Evolutionary conservation across 1,140 invertebrate genomes (phyloP), one percentile per base, ranked within the genome.

Genomic region (Atta cephalotes): DNA sequence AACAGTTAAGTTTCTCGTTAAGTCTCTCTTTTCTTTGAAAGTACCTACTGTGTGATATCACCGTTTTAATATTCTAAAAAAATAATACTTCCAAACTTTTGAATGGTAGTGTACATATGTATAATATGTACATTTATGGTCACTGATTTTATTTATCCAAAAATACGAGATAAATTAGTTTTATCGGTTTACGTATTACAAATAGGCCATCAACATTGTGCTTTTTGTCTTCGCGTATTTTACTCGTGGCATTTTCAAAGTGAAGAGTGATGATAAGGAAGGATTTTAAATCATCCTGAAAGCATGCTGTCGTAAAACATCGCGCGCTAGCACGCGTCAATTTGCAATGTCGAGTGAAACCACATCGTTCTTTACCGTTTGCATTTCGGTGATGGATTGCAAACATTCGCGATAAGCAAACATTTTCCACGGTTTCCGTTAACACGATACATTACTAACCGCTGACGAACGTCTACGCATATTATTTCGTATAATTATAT

Each of bases 271-370:
- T 74, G 80, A 84, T 84, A 84, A 84, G 70, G 70, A 84, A 63
- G 80, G 80, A 84, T 84, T 84, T 84, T 74, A 76, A 84, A 84
- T 84, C 80, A 82, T 82, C 80, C 56, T 82, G 71, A 84, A 62
- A 84, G 80, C 80, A 84, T 84, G 68, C 56, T 76, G 80, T 62
- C 70, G 70, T 84, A 62, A 62, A 74, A 56, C 80, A 84, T 74
- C 58, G 80, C 39, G 35, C 68, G 60, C 68, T 74, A 60, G 68
- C 68, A 74, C 68, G 70, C 68, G 80, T 84, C 80, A 84, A 84
- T 84, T 84, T 74, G 70, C 70, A 62, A 70, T 18, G 53, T 63
- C 70, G 49, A 81, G 65, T 70, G 21, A 81, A 84, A 84, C 80
- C 80, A 49, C 25, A 39, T 71, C 80, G 25, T 84, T 39, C 56